Conservation (phyloP, 2,113 vertebrate genomes). For the Ellobius talpinus region DNA sequence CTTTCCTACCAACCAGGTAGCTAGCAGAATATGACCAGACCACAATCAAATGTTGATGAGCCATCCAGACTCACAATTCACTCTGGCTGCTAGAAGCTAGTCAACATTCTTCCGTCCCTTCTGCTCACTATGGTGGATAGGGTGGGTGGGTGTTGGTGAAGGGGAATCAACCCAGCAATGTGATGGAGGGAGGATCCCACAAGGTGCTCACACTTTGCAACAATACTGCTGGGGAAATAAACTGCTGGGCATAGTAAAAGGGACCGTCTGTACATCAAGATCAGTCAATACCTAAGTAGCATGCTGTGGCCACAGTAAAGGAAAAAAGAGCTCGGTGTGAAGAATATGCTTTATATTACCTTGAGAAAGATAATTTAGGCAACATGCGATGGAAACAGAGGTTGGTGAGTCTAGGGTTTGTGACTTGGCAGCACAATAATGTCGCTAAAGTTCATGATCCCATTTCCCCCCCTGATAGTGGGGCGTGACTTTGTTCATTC, state of each 20-base stretch:
- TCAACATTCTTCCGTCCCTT: background rate
- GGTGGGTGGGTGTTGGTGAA: background rate
- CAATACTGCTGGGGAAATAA: background rate
- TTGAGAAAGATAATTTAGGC: constrained; percentile 31
- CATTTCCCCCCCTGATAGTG: background rate
- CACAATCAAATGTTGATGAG: background rate
- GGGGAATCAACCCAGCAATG: background rate
- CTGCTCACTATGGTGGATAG: no score
- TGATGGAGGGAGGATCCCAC: background rate
- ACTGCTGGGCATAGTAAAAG: background rate
- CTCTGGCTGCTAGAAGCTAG: background rate
- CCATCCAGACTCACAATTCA: background rate
- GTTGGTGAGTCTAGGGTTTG: background rate
- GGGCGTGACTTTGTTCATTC: background rate
- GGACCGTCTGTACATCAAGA: background rate
- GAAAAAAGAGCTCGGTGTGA: background rate
- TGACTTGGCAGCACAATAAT: background rate
- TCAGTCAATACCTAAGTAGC: background rate
- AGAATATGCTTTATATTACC: background rate
- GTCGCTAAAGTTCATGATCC: background rate
- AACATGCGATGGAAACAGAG: background rate
- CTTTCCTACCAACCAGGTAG: constrained; percentile 27
- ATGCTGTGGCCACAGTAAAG: background rate
- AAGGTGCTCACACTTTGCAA: background rate
- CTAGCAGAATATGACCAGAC: constrained; percentile 56